These are phyloP conservation scores for Chalcosyrphus nemorum DNA, from an alignment of 2,888 invertebrate genomes.

Conservation along the genomic window DNA sequence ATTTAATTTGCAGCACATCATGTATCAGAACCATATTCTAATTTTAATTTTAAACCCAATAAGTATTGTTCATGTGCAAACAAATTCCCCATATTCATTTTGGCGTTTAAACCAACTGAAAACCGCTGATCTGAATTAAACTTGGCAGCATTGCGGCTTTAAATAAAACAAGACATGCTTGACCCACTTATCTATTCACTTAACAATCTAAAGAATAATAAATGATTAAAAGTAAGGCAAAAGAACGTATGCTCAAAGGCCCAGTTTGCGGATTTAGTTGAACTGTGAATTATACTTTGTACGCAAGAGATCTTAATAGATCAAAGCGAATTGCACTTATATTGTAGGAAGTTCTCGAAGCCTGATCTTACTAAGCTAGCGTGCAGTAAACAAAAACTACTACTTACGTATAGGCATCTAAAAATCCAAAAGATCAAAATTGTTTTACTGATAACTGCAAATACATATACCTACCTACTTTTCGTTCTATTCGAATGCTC, in stretches of 20 bases:
- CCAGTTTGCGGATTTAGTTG: constrained; percentile 11
- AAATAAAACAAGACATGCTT: neutral
- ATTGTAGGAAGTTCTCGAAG: neutral
- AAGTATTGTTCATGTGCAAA: too few species aligned
- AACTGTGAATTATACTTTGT: neutral
- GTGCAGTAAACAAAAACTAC: constrained; percentile 35
- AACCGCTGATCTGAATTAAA: too few species aligned
- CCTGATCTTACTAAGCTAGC: constrained; percentile 4
- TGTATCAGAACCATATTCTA: too few species aligned
- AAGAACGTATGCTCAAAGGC: neutral
- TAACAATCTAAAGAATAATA: neutral
- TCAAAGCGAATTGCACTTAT: constrained; percentile 25
- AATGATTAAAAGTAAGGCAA: neutral
- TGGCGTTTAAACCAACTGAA: too few species aligned
- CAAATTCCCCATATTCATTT: too few species aligned
- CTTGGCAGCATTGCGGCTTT: constrained; percentile 11
- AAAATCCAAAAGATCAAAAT: neutral
- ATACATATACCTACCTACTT: too few species aligned
- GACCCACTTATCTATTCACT: neutral
- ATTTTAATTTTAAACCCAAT: too few species aligned
- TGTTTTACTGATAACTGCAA: constrained; percentile 5
- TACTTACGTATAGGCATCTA: neutral
- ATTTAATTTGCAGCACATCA: too few species aligned
- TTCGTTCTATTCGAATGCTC: neutral
- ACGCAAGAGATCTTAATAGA: constrained; percentile 17